A percentile compares a stretch with the other conserved stretches of the same genome.
Evolutionary conservation across 2,797 vertebrate species (phyloP).

Genomic region (Mallotus villosus): DNA sequence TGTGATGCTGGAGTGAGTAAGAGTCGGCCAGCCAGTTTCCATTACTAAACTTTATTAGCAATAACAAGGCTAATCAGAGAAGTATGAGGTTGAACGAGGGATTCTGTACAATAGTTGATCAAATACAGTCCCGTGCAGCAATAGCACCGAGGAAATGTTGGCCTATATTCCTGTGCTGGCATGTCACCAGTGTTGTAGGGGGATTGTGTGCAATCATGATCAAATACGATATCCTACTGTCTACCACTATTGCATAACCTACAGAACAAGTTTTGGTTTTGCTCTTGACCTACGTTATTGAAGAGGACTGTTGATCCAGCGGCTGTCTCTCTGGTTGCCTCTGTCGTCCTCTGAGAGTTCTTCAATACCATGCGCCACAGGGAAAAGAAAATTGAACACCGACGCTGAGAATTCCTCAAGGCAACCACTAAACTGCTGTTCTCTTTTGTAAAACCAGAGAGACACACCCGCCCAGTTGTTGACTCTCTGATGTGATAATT

Average conservation of each 20-base stretch:
- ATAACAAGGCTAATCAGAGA: conserved; percentile 65
- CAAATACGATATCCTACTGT: too few relatives aligned
- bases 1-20: conserved; percentile 51
- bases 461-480: conserved; percentile 55
- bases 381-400: conserved; percentile 15
- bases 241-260: too few relatives aligned
- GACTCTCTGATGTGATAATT: conserved; percentile 72
- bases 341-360: conserved; percentile 17
- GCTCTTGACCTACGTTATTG: too few relatives aligned
- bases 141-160: conserved; percentile 15
- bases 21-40: conserved; percentile 51
- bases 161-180: background rate
- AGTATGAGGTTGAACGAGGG: conserved; percentile 54
- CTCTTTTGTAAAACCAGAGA: conserved; percentile 32
- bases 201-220: too few relatives aligned
- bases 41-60: conserved; percentile 59
- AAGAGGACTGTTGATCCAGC: too few relatives aligned
- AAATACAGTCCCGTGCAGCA: conserved; percentile 21
- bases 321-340: conserved; percentile 15
- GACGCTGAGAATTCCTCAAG: conserved; percentile 17
- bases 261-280: too few relatives aligned
- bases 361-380: background rate
- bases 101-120: conserved; percentile 35
- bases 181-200: background rate
- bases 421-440: conserved; percentile 29